Evolutionary conservation across 2,113 vertebrate species (phyloP), one percentile per base, ranked within the genome.

Genomic region (Scomber japonicus): DNA sequence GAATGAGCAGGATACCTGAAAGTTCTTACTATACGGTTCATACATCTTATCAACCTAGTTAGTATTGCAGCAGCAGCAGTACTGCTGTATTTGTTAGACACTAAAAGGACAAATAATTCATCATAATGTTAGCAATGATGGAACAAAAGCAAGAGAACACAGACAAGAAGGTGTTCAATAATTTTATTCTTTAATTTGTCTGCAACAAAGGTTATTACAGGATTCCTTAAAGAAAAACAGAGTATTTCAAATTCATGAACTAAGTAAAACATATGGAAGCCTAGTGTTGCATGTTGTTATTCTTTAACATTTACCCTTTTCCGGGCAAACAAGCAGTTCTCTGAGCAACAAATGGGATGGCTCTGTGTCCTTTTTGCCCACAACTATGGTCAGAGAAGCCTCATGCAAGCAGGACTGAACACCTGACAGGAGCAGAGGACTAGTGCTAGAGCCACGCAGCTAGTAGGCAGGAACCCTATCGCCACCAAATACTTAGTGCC

Each of bases 191-290:
- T 92, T 85, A 73, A 87, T 87, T 86, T 89, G 53, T 83, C 85
- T 86, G 77, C 87, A 91, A 90, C 84, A 89, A 91, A 88, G 45
- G 31, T 80, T 78, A 75, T 83, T 81, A 82, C 56, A 85, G 57
- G 78, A 82, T 44, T 83, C 53, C 46, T 83, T 69, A 78, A 91
- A 90, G 78, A 83, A 90, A 90, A 91, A 69, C 5, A 16, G 45
- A 84, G 44, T 45, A 85, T 68, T n/a, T 81, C 45, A 84, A 86
- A 81, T 84, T 4, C 78, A 83, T 83, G 79, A 77, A 82, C 70
- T 84, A 85, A 78, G 71, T 81, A 76, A 88, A 90, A 91, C 70
- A 84, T 61, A 64, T 70, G 84, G 85, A 90, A 88, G 88, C 86
- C 80, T 78, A 75, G 69, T 88, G 82, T 90, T 90, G 76, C 80